A percentile compares a stretch with the other conserved stretches of the same genome.
These are phyloP conservation scores for Pygathrix nemaeus DNA, from an alignment of 2,113 vertebrate species.

Conservation along the genomic window DNA sequence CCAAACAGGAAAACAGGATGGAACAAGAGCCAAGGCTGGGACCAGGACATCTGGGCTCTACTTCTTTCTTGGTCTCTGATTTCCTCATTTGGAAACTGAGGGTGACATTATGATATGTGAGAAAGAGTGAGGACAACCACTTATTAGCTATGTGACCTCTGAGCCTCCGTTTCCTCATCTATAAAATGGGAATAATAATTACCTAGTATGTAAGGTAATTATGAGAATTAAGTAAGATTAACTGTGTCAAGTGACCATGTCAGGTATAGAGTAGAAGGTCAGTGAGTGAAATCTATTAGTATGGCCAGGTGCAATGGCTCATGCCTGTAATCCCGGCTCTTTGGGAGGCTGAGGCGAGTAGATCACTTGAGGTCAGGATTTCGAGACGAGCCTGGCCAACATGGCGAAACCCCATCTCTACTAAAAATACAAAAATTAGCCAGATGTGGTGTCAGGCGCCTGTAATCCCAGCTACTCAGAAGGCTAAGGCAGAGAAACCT, in stretches of 20 bases:
- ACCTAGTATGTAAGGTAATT: neutral
- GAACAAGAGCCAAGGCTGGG: neutral
- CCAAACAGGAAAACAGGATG: neutral
- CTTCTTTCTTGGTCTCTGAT: neutral
- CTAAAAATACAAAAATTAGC: no score
- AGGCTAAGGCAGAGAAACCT: no score
- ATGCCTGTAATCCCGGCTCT: no score
- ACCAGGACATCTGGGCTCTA: neutral
- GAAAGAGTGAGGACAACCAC: neutral
- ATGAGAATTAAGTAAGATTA: neutral
- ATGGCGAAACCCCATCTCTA: no score
- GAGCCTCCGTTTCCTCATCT: constrained; percentile 2
- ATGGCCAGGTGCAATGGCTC: no score
- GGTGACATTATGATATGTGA: neutral
- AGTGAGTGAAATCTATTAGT: neutral
- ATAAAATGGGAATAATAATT: neutral
- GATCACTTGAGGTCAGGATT: no score
- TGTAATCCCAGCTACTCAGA: no score
- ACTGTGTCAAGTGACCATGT: neutral
- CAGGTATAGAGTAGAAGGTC: neutral
- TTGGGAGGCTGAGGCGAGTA: no score
- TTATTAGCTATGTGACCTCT: neutral
- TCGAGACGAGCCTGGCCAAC: no score
- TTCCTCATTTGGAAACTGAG: constrained; percentile 16
- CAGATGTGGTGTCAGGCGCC: no score